phyloP scores from a whole-genome alignment of 2,113 vertebrate species.

The Hippoglossus stenolepis region DNA sequence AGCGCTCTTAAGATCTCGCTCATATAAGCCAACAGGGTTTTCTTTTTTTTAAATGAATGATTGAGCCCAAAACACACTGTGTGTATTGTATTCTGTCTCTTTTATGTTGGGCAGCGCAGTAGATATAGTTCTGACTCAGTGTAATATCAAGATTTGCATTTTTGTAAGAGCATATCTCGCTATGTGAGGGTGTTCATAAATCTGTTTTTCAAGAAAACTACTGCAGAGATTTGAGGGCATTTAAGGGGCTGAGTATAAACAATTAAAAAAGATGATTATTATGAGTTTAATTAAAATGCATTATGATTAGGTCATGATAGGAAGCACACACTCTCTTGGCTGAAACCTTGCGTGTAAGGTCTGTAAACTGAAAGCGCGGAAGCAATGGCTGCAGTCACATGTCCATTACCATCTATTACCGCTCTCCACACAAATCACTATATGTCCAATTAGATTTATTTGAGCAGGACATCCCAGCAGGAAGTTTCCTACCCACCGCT shows the following conservation, averaged over 20 bases:
- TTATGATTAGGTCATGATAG: no score
- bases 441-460: slow-evolving; percentile 58
- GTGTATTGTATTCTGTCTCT: neutral
- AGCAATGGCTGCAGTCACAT: slow-evolving; percentile 21
- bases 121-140: neutral
- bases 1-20: no score
- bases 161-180: no score
- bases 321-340: no score
- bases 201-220: neutral
- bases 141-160: no score
- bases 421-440: slow-evolving; percentile 53
- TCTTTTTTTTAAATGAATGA: neutral
- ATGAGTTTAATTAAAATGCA: no score
- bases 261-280: neutral
- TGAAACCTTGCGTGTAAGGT: neutral
- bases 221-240: neutral
- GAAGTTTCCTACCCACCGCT: slow-evolving; percentile 37
- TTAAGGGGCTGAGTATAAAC: neutral
- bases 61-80: neutral
- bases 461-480: slow-evolving; percentile 56
- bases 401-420: slow-evolving; percentile 36
- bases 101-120: neutral
- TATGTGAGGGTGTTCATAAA: no score
- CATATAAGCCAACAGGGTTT: neutral
- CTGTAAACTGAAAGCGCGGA: neutral